Evolutionary conservation across 2,113 vertebrate species (phyloP).

Genomic region (Chrysemys picta): DNA sequence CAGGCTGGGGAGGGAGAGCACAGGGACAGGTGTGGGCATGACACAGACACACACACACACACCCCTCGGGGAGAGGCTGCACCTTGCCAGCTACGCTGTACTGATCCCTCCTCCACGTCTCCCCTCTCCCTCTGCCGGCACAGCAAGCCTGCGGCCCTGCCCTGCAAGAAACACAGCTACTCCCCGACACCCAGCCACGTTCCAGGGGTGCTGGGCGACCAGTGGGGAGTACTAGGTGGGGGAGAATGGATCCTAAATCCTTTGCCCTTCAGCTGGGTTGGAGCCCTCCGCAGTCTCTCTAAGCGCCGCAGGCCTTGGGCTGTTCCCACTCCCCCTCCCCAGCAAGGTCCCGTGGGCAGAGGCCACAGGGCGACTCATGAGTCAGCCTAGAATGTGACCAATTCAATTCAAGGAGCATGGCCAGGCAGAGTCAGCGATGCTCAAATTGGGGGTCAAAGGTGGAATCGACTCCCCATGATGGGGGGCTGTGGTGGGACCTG

Average conservation of each 20-base stretch:
- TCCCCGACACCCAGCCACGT: not conserved
- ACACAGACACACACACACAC: too few species aligned
- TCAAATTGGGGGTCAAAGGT: not conserved
- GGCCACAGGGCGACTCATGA: not conserved
- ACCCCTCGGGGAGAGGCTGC: not conserved
- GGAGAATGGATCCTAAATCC: not conserved
- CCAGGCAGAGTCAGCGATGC: not conserved
- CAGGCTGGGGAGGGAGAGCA: slow-evolving; percentile 72
- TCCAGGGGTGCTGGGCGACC: not conserved
- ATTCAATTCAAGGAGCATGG: not conserved
- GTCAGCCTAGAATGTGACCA: not conserved
- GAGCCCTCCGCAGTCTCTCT: too few species aligned
- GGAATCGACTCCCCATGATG: not conserved
- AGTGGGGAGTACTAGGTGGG: not conserved
- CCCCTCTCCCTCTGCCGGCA: not conserved
- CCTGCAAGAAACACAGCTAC: too few species aligned
- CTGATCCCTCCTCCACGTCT: too few species aligned
- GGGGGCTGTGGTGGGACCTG: too few species aligned
- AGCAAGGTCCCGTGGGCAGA: not conserved
- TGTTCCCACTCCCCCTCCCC: not conserved
- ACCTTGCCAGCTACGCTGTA: not conserved
- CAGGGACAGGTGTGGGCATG: not conserved
- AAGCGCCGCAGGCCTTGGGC: too few species aligned
- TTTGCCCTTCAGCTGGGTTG: too few species aligned
- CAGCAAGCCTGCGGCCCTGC: not conserved